Evolutionary conservation across 2,113 vertebrate species (phyloP).

Genomic region (Leucosticte australis): DNA sequence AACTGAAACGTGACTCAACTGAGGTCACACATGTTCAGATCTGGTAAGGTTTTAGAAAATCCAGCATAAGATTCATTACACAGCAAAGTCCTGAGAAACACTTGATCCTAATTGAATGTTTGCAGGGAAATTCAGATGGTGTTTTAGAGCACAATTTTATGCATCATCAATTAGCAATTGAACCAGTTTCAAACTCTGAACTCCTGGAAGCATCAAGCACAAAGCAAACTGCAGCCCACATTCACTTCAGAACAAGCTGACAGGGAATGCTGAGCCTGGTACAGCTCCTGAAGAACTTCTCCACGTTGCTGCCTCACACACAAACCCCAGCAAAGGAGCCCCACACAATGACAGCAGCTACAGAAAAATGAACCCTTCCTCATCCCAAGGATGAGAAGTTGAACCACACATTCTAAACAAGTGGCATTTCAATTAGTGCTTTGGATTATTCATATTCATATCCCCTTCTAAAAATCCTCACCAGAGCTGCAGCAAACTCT

Average conservation of each 20-base stretch:
- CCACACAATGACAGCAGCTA: background rate
- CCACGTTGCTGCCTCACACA: background rate
- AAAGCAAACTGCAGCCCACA: background rate
- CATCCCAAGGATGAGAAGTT: background rate
- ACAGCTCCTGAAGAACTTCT: background rate
- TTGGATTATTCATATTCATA: background rate
- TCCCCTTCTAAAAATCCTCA: background rate
- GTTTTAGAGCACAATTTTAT: constrained; percentile 19
- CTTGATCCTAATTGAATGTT: background rate
- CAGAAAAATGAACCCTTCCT: background rate
- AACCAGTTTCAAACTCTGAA: constrained; percentile 10
- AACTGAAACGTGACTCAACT: background rate
- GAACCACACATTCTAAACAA: background rate
- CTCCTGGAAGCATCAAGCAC: background rate
- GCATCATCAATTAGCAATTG: constrained; percentile 25
- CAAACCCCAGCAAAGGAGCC: background rate
- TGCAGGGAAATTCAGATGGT: background rate
- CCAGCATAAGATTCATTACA: background rate
- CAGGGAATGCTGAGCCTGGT: background rate
- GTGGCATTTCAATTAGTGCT: background rate
- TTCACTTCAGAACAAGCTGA: background rate
- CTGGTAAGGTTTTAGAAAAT: background rate
- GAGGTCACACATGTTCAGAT: background rate
- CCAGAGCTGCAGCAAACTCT: background rate
- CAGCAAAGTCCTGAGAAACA: background rate